Base-by-base conservation (phyloP, 2,797 vertebrate genomes). In the Sebastes glaucus region DNA sequence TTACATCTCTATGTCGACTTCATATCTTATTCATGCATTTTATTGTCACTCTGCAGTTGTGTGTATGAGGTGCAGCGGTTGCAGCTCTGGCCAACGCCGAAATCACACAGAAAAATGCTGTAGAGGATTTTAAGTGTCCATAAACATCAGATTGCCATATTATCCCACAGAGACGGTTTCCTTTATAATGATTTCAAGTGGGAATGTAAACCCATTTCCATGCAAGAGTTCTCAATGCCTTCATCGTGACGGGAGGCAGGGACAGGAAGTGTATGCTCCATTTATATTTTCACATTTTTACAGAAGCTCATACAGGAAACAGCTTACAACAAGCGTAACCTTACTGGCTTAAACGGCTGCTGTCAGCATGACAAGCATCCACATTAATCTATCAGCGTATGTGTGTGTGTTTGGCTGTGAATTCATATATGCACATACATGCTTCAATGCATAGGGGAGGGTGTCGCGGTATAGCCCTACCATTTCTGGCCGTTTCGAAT, bases 21-120 rank as follows among this genome's bases (percentile, higher is more conserved):
- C 91, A 93, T 93, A 70, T 92, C 87, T 92, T 92, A 93, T 94
- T 93, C 87, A 92, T 92, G 89, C 77, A 42, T 73, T 86, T 86
- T 84, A 88, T 83, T 84, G 87, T 87, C 84, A 60, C 72, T 83
- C 68, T 66, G 76, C 76, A 75, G 84, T 81, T 79, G 79, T 5
- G 30, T 57, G 22, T 69, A 52, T 77, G 57, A 75, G 69, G 70
- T 70, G 64, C 57, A 55, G 6, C 7, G 71, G 28, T 5, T 46
- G 61, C 75, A 77, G 73, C 70, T 71, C 67, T 56, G 65, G 67
- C 74, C 71, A 53, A 77, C n/a, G n/a, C 46, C 11, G 16, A 77
- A 72, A 70, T 74, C 81, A 70, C 35, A 79, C 20, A 62, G 61
- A 76, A 57, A 84, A 78, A 86, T 85, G 88, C 86, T 68, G 28